A percentile compares a stretch with the other conserved stretches of the same genome.
These are phyloP conservation scores for Brachymystax lenok DNA, from an alignment of 2,797 vertebrate genomes.

Conservation along the genomic window DNA sequence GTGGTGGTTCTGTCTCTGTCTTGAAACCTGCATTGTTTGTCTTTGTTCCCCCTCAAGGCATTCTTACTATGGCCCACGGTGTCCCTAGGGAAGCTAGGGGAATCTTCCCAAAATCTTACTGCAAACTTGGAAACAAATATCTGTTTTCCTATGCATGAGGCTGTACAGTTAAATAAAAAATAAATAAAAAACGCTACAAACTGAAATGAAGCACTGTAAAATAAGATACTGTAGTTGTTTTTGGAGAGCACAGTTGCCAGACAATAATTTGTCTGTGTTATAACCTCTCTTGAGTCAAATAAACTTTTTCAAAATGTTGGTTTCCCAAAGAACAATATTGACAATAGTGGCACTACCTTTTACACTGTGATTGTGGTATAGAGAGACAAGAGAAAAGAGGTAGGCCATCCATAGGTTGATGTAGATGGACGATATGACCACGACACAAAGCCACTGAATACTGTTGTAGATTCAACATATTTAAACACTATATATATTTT, in stretches of 20 bases:
- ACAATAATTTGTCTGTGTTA: background rate
- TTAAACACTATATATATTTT: too few species aligned
- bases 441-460: too few species aligned
- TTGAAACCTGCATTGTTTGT: slow-evolving; percentile 20
- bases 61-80: slow-evolving; percentile 58
- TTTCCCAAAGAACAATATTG: background rate
- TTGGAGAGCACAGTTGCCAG: background rate
- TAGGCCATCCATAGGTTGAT: too few species aligned
- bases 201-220: too few species aligned
- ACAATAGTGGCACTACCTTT: background rate
- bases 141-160: background rate
- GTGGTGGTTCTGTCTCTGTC: slow-evolving; percentile 3
- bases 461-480: too few species aligned
- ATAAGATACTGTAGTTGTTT: too few species aligned
- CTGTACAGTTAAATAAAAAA: too few species aligned
- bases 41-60: slow-evolving; percentile 52
- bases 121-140: background rate
- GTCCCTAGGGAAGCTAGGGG: slow-evolving; percentile 58
- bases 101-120: slow-evolving; percentile 50
- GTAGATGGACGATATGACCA: too few species aligned
- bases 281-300: background rate
- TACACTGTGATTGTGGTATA: background rate
- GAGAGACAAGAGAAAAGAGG: background rate
- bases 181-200: too few species aligned
- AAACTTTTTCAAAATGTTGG: background rate